Conservation (phyloP, 2,888 invertebrate genomes). For the Mythimna vitellina region DNA sequence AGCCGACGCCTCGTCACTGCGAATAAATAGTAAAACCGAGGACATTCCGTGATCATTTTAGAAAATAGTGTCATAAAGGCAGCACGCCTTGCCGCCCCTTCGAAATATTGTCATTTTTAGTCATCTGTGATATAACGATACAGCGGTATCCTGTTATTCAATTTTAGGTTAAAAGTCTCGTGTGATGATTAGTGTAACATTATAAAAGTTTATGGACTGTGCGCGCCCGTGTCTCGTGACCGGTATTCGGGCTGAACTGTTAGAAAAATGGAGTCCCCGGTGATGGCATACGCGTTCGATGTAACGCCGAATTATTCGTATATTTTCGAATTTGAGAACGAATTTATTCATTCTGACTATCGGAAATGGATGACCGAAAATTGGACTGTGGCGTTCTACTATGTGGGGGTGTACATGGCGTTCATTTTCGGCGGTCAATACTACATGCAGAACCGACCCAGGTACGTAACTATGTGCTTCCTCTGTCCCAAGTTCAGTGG, state of each 20-base stretch:
- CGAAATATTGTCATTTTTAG: slow-evolving; percentile 82
- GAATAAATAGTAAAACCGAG: slow-evolving; percentile 83
- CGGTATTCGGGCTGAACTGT: slow-evolving; percentile 64
- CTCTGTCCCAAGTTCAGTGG: slow-evolving; percentile 52
- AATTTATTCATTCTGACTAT: slow-evolving; percentile 97
- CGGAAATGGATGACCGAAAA: slow-evolving; percentile 98
- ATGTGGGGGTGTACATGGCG: slow-evolving; percentile 97
- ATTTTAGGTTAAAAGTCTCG: slow-evolving; percentile 85
- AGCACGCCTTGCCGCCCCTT: slow-evolving; percentile 78
- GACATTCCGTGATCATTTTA: slow-evolving; percentile 80
- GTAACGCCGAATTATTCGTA: slow-evolving; percentile 97
- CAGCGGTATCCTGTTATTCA: slow-evolving; percentile 78
- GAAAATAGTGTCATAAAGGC: slow-evolving; percentile 76
- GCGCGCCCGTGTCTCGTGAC: slow-evolving; percentile 71
- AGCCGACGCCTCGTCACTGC: slow-evolving; percentile 81
- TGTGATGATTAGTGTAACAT: slow-evolving; percentile 85
- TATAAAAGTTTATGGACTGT: slow-evolving; percentile 70
- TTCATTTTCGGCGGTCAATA: slow-evolving; percentile 98
- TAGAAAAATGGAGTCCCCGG: slow-evolving; percentile 80
- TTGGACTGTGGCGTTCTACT: slow-evolving; percentile 98
- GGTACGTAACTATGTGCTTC: slow-evolving; percentile 84
- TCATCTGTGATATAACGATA: slow-evolving; percentile 88
- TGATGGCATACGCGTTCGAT: slow-evolving; percentile 89
- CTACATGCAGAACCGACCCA: slow-evolving; percentile 97
- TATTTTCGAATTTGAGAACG: slow-evolving; percentile 98